Conservation (phyloP, 2,888 invertebrate genomes). For the Galeruca laticollis region DNA sequence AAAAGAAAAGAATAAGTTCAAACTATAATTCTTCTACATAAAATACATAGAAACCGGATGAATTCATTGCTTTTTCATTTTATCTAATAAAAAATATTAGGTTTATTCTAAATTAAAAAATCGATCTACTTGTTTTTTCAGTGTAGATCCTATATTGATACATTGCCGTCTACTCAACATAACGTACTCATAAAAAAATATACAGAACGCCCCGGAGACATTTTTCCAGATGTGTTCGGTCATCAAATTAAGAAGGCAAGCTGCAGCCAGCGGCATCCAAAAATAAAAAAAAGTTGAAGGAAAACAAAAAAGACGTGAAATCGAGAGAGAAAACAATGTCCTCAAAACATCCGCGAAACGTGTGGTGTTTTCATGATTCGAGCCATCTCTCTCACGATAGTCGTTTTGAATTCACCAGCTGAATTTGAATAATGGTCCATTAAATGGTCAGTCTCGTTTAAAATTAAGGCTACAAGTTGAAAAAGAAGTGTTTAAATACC, state of each 20-base stretch:
- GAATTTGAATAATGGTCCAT: constrained; percentile 2
- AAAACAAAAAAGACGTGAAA: constrained; percentile 9
- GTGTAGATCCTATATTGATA: neutral
- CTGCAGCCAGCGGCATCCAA: neutral
- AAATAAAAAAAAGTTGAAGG: neutral
- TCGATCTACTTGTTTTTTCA: no score
- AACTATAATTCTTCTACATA: no score
- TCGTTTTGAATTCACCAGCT: neutral
- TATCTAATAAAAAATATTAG: no score
- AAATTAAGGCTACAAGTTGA: neutral
- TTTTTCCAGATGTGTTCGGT: constrained; percentile 14
- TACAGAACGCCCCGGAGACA: neutral
- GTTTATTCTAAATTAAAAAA: no score
- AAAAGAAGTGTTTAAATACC: neutral
- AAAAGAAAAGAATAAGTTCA: no score
- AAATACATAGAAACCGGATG: no score
- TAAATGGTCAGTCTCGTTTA: neutral
- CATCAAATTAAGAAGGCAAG: constrained; percentile 6
- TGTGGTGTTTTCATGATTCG: constrained; percentile 10
- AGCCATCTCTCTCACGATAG: neutral
- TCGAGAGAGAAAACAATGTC: constrained; percentile 18
- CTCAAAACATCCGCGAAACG: constrained; percentile 24
- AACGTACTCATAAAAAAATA: constrained; percentile 6
- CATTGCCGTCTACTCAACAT: neutral
- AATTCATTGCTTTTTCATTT: no score